Percentiles rank a stretch among this genome's conserved stretches.
These are phyloP conservation scores for Eleutherodactylus coqui DNA, from an alignment of 2,797 vertebrate genomes.

Conservation along the genomic window DNA sequence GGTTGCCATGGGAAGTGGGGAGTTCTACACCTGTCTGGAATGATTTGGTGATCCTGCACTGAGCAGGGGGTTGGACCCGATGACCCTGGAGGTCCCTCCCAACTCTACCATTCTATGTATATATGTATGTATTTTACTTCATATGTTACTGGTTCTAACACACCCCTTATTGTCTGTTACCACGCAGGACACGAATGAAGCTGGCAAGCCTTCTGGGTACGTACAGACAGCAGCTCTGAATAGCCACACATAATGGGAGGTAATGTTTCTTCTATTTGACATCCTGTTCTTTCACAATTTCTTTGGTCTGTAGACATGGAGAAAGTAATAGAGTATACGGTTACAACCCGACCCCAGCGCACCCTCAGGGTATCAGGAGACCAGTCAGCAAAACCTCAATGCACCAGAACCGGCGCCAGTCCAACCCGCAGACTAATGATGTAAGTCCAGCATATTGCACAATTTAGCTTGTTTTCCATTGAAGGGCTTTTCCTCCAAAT, in stretches of 20 bases:
- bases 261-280: neutral
- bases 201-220: constrained; percentile 12
- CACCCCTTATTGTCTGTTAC: neutral
- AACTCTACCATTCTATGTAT: too few relatives aligned
- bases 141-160: neutral
- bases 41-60: too few relatives aligned
- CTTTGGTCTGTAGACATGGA: constrained; percentile 64
- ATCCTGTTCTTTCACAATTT: neutral
- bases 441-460: constrained; percentile 65
- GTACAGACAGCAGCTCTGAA: neutral
- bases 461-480: too few relatives aligned
- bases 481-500: too few relatives aligned
- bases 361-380: constrained; percentile 73
- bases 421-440: constrained; percentile 51
- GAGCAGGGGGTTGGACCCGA: too few relatives aligned
- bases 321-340: constrained; percentile 69
- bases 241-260: neutral
- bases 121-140: neutral
- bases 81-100: too few relatives aligned
- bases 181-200: constrained; percentile 23
- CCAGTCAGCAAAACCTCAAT: constrained; percentile 71
- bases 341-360: constrained; percentile 75
- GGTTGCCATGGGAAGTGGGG: too few relatives aligned
- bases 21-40: too few relatives aligned
- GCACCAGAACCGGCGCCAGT: constrained; percentile 71